phyloP scores from a whole-genome alignment of 1,140 invertebrate genomes.

The Hycleus phaleratus region DNA sequence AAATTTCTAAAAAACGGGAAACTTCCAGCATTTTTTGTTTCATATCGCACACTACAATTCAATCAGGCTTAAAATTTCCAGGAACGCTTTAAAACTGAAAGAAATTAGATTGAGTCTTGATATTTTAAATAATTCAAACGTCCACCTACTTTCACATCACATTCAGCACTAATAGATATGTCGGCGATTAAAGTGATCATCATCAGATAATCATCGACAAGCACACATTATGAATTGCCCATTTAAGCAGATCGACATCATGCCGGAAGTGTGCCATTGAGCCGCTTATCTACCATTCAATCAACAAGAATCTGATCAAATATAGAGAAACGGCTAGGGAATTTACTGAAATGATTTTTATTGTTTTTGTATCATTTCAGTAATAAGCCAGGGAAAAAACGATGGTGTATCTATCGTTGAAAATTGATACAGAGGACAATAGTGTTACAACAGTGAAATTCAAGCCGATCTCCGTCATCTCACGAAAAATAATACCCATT shows the following conservation, averaged over 20 bases:
- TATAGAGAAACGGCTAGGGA: constrained; percentile 3
- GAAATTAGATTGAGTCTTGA: no score
- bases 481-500: constrained; percentile 13
- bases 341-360: constrained; percentile 3
- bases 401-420: not conserved
- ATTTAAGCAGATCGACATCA: constrained; percentile 9
- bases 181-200: not conserved
- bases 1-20: no score
- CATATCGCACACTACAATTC: no score
- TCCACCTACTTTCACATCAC: no score
- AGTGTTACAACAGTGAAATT: constrained; percentile 5
- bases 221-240: not conserved
- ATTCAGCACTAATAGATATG: not conserved
- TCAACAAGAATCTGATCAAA: constrained; percentile 1
- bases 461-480: constrained; percentile 7
- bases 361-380: not conserved
- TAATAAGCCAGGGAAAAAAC: no score
- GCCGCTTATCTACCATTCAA: constrained; percentile 19
- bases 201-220: not conserved
- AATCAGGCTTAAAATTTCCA: no score
- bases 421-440: constrained; percentile 3
- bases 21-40: no score
- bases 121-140: no score
- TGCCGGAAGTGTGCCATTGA: constrained; percentile 14
- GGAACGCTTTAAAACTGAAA: no score